Base-by-base conservation (phyloP, 2,888 invertebrate genomes). In the Vanessa cardui region DNA sequence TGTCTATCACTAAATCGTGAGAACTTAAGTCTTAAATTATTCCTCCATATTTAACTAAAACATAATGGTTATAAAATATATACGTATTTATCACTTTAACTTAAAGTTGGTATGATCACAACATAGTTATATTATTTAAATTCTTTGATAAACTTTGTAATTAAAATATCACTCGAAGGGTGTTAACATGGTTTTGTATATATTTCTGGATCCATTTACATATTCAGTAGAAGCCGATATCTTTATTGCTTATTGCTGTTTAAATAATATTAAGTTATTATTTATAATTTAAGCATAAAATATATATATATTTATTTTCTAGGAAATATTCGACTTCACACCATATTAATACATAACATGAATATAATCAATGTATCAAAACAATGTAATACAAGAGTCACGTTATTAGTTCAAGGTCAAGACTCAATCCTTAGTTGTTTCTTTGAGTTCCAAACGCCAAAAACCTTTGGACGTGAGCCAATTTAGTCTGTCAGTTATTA, bases 401-500 rank as follows among this genome's bases (percentile, higher is more conserved):
- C 66, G 62, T 76, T 74, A 74, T 73, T 79, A 78, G 78, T 81
- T 77, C 74, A 77, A 80, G 78, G 82, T 81, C 80, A 83, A 83
- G 80, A 82, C 79, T 76, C 74, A 68, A 75, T 62, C 73, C 78
- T 76, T 78, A 78, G 74, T 72, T 73, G 78, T 77, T 68, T 77
- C 70, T 76, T 73, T 74, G 76, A 78, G 77, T 74, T 76, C 39
- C 76, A 77, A 77, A 74, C 78, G 77, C 80, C 79, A 80, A 83
- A 73, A 84, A 80, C 84, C 83, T 84, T 86, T 85, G 85, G 85
- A 80, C 65, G 68, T 72, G 70, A 68, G 82, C 85, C 86, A 87
- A 84, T 72, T 64, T 69, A 71, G 52, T 33, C 46, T 21, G 31
- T 54, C 16, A 58, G 62, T 65, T 62, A 62, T 69, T 68, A 61